Evolutionary conservation across 2,888 invertebrate genomes (phyloP).

Genomic region (Dusona sp.): DNA sequence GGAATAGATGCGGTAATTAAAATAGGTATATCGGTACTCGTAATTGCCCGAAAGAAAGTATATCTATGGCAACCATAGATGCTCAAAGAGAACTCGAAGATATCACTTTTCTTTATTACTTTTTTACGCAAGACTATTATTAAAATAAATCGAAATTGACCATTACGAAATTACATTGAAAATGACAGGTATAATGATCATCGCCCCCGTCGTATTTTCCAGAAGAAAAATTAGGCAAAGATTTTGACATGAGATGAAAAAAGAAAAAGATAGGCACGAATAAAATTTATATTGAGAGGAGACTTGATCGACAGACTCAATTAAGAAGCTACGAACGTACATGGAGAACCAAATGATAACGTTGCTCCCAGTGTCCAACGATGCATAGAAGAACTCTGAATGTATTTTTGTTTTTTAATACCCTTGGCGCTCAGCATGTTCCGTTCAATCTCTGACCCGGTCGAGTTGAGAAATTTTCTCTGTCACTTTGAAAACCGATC

Average conservation of each 20-base stretch:
- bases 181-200: not conserved
- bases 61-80: not conserved
- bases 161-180: constrained; percentile 1
- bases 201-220: not conserved
- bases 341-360: constrained; percentile 1
- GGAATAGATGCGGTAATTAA: constrained; percentile 65
- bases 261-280: not conserved
- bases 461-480: constrained; percentile 14
- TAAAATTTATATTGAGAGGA: constrained; percentile 2
- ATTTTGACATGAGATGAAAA: constrained; percentile 4
- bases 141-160: not conserved
- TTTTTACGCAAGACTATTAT: not conserved
- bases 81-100: not conserved
- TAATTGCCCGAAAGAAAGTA: not conserved
- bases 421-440: constrained; percentile 17
- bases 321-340: not conserved
- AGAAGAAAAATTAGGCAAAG: not conserved
- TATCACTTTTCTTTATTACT: constrained; percentile 6
- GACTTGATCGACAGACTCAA: constrained; percentile 13
- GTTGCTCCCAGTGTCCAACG: not conserved
- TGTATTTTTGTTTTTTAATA: constrained; percentile 3
- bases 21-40: constrained; percentile 61
- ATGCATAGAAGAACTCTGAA: not conserved
- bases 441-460: not conserved
- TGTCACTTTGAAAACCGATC: constrained; percentile 21